A percentile compares a stretch with the other conserved stretches of the same genome.
Conservation (phyloP, 2,888 invertebrate genomes). For the Odontomyia ornata region DNA sequence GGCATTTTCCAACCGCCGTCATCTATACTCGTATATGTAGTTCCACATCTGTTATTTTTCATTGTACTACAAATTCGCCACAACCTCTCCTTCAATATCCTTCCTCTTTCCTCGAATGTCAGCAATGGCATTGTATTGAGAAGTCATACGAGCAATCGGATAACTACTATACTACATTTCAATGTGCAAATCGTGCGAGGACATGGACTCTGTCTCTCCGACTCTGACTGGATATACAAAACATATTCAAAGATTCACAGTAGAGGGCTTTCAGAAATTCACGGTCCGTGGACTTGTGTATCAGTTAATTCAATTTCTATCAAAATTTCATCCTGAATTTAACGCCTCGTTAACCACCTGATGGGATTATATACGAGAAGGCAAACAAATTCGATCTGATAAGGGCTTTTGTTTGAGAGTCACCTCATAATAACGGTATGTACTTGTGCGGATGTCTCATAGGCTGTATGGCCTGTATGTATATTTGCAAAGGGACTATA, state of each 20-base stretch:
- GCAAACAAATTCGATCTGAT: conserved; percentile 50
- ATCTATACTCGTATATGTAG: too few relatives aligned
- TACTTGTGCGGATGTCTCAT: not conserved
- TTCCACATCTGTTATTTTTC: not conserved
- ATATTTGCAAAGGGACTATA: too few relatives aligned
- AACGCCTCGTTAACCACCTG: conserved; percentile 50
- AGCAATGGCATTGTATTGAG: conserved; percentile 21
- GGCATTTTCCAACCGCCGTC: not conserved
- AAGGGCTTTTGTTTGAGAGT: conserved; percentile 47
- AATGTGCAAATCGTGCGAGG: conserved; percentile 10
- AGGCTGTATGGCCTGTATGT: too few relatives aligned
- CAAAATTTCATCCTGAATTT: conserved; percentile 47
- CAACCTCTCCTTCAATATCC: conserved; percentile 4
- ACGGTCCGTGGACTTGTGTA: conserved; percentile 37
- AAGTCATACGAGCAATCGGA: conserved; percentile 34
- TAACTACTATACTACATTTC: conserved; percentile 8
- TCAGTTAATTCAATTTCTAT: conserved; percentile 46
- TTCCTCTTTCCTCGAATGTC: conserved; percentile 4
- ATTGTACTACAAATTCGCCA: not conserved
- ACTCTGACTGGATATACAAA: not conserved
- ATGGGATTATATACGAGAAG: conserved; percentile 49
- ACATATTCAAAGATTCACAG: too few relatives aligned
- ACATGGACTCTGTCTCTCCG: conserved; percentile 31
- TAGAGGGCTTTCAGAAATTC: not conserved
- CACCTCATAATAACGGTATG: not conserved